Percentiles rank a stretch among this genome's conserved stretches.
Evolutionary conservation across 2,797 vertebrate species (phyloP).

Genomic region (Dicrostonyx torquatus): DNA sequence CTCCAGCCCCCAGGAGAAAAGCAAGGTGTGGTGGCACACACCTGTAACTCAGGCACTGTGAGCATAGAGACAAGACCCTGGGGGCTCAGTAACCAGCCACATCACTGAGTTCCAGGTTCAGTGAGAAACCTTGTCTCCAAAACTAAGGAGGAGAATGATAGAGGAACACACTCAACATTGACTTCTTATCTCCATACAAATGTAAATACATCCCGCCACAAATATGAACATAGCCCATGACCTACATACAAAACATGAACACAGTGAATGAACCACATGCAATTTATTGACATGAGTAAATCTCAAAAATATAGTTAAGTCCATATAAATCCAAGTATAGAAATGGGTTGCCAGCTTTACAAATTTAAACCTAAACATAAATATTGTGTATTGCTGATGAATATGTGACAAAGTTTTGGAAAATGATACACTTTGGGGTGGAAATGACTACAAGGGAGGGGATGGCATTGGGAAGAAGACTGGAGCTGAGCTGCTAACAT

Average conservation of each 20-base stretch:
- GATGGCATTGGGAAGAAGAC: neutral
- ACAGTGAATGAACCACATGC: neutral
- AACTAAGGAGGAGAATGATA: neutral
- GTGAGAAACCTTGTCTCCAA: neutral
- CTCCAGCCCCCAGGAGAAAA: neutral
- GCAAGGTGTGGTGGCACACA: neutral
- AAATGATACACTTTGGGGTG: neutral
- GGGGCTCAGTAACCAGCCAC: neutral
- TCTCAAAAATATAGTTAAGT: neutral
- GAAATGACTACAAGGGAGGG: neutral
- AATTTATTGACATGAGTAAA: neutral
- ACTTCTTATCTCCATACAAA: neutral
- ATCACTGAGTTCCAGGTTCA: neutral
- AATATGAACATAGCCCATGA: neutral
- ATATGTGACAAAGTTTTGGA: neutral
- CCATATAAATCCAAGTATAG: neutral
- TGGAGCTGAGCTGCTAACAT: neutral
- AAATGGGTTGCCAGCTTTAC: neutral
- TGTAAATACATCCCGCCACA: neutral
- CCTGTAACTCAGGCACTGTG: neutral
- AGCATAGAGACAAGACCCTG: too few species aligned
- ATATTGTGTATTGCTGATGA: neutral
- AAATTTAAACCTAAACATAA: neutral
- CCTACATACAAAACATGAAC: neutral
- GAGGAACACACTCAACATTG: neutral